Evolutionary conservation across 2,113 vertebrate genomes (phyloP), one percentile per base, ranked within the genome.

Genomic region (Sinosuthora webbiana): DNA sequence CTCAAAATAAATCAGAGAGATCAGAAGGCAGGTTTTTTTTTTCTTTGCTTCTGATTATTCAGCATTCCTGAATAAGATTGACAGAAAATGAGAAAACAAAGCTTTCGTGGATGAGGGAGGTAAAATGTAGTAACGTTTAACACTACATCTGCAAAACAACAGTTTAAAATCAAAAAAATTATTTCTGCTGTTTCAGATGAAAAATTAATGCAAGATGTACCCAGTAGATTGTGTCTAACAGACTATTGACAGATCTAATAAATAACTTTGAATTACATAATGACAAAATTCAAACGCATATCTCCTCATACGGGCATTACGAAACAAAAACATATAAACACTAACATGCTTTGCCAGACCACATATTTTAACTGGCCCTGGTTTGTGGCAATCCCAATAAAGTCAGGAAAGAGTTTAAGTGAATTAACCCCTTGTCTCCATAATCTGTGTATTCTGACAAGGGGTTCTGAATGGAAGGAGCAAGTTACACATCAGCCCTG

Each of bases 61-160:
- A 96, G 88, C 83, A 87, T 81, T 91, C 50, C 22, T 75, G 23
- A 83, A 6, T 37, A 71, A 95, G 90, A 78, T 15, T 93, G 90
- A 87, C 63, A 83, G 77, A 28, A 89, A 95, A 78, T 44, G 84
- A 91, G 83, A 95, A 96, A 85, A 75, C 57, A 95, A 91, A 78
- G 69, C 74, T 93, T 75, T 79, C 0, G 0, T 69, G 49, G 27
- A 77, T 80, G 24, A 70, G 42, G 35, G n/a, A 91, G 23, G 63
- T 56, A 77, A 94, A 77, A 80, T 47, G 74, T 77, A 90, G 67
- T 59, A 91, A 41, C 21, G 60, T 87, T 89, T 88, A 90, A 87
- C 42, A 76, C 55, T 23, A 31, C 74, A 63, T 79, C 65, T 74
- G 75, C 31, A 89, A 89, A 82, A 73, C 63, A 91, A 53, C 23